Percentiles rank a stretch among this genome's conserved stretches.
Evolutionary conservation across 2,113 vertebrate species (phyloP).

Genomic region (Pavo muticus): DNA sequence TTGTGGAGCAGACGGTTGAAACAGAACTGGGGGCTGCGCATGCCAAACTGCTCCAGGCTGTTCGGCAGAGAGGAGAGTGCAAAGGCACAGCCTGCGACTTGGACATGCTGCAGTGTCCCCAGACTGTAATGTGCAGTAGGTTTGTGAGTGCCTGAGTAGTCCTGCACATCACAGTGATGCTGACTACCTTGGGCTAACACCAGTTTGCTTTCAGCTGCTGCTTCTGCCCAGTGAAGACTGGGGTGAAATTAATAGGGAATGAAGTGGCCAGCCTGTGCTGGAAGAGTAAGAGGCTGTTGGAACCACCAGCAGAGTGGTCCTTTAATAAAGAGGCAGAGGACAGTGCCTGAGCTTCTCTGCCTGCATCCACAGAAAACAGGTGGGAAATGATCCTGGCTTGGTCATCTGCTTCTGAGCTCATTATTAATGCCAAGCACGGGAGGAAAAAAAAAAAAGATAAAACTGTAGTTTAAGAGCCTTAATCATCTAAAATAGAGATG

Average conservation of each 20-base stretch:
- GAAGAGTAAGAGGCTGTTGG: neutral
- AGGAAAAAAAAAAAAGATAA: neutral
- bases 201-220: neutral
- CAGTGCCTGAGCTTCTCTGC: neutral
- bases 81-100: neutral
- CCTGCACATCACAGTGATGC: accelerated
- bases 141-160: neutral
- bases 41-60: neutral
- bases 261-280: neutral
- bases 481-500: neutral
- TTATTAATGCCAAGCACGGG: neutral
- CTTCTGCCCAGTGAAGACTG: neutral
- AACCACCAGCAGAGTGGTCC: neutral
- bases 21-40: neutral
- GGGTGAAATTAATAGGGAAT: neutral
- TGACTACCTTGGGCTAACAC: neutral
- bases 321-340: neutral
- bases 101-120: neutral
- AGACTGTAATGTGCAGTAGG: neutral
- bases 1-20: neutral
- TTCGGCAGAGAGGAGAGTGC: neutral
- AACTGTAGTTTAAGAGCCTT: neutral
- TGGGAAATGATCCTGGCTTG: neutral
- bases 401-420: neutral
- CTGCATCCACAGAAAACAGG: neutral